Base-by-base conservation (phyloP, 2,797 vertebrate genomes). In the Eptatretus atami region DNA sequence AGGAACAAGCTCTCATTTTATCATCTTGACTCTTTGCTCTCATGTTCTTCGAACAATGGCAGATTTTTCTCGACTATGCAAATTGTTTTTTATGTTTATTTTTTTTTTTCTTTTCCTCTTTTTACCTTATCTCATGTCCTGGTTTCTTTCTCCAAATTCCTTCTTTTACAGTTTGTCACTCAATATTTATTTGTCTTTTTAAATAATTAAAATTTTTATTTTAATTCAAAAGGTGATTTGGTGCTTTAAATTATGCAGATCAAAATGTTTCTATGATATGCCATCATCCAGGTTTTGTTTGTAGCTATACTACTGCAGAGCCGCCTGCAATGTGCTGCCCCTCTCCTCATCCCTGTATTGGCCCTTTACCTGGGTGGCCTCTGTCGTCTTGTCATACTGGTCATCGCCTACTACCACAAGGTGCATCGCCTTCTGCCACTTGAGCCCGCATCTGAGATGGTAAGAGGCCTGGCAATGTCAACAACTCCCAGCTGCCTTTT, bases 301-400 rank as follows among this genome's bases (percentile, higher is more conserved):
- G 92, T 96, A 71, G 80, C 86, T 73, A 84, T 96, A 69, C 75
- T 98, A 68, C 83, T 96, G 65, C 86, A 94, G 73, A 98, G 90
- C 71, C 87, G 92, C 72, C 75, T 96, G 73, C 79, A 92, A 63
- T 98, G 88, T 68, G 75, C 80, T 66, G 88, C 96, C 70, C 92
- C 92, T 1, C 75, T 98, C 63, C 79, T 98, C 65, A 92, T 98
- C 73, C 92, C 92, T 0, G 95, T 98, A 70, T 75, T 98, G 10
- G 86, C 92, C n/a, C 73, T 98, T 65, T 98, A 98, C 67, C 90
- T 95, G 82, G 92, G 92, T 11, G 83, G 85, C 3, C 76, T 96
- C 57, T 83, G 95, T 54, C 85, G 92, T 63, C 93, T 94, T 66
- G 85, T 77, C 71, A 84, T 92, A 0, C 78, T 95, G 64, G 83